phyloP scores from a whole-genome alignment of 2,113 vertebrate genomes.

The Rostratula benghalensis region DNA sequence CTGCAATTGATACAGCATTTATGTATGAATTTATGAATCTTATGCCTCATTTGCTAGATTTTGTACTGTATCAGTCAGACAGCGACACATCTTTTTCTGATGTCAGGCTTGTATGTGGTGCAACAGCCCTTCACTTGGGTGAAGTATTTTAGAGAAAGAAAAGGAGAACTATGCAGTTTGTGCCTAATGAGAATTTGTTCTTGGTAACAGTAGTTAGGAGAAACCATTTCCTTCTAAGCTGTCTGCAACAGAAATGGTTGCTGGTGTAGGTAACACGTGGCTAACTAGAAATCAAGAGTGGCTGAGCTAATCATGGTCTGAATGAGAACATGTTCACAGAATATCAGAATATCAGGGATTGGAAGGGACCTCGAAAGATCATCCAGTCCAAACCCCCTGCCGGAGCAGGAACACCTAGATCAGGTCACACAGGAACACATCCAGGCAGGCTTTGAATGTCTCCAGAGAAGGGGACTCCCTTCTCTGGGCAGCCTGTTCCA shows the following conservation, averaged over 20 bases:
- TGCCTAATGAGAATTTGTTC: background rate
- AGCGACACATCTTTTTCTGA: rapidly evolving
- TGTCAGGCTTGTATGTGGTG: background rate
- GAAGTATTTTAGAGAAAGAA: background rate
- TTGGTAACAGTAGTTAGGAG: background rate
- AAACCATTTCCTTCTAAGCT: background rate
- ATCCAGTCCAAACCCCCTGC: too few species aligned
- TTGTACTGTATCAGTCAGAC: background rate
- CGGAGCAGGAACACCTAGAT: too few species aligned
- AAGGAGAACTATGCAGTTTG: background rate
- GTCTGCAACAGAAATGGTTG: background rate
- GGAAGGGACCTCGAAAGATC: too few species aligned
- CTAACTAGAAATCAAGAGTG: background rate
- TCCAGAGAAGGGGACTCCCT: too few species aligned
- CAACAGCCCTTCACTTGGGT: background rate
- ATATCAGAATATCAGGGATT: too few species aligned
- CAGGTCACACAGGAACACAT: too few species aligned
- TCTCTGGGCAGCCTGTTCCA: too few species aligned
- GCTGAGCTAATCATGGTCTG: background rate
- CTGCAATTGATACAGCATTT: background rate
- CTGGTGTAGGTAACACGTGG: rapidly evolving
- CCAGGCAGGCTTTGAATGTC: too few species aligned
- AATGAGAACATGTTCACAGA: background rate
- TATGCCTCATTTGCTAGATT: background rate
- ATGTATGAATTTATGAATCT: too few species aligned